These are phyloP conservation scores for Pseudopipra pipra DNA, from an alignment of 2,113 vertebrate genomes.

Conservation along the genomic window DNA sequence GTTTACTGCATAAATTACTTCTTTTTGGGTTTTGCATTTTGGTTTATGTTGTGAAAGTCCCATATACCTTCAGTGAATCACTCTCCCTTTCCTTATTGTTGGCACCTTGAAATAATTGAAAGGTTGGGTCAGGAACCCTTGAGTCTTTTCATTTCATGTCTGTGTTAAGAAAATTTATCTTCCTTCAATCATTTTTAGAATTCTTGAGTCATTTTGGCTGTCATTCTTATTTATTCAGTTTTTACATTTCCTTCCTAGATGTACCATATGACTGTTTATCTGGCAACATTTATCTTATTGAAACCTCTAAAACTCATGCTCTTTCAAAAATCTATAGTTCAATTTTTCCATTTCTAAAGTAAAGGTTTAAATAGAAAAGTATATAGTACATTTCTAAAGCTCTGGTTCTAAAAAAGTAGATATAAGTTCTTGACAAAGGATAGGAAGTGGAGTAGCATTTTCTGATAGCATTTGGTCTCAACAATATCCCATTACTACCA, in stretches of 20 bases:
- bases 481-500: neutral
- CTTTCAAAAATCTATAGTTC: neutral
- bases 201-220: neutral
- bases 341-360: neutral
- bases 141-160: neutral
- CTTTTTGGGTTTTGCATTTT: neutral
- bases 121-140: neutral
- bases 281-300: neutral
- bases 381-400: neutral
- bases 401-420: neutral
- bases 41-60: neutral
- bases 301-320: neutral
- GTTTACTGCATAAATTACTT: neutral
- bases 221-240: neutral
- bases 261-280: neutral
- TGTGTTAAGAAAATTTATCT: neutral
- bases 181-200: neutral
- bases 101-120: neutral
- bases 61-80: neutral
- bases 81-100: neutral
- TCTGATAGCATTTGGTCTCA: neutral
- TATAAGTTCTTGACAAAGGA: neutral
- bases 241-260: neutral
- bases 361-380: neutral
- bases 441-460: neutral